These are phyloP conservation scores for Ceratina australensis DNA, from an alignment of 1,140 invertebrate genomes.

Conservation along the genomic window DNA sequence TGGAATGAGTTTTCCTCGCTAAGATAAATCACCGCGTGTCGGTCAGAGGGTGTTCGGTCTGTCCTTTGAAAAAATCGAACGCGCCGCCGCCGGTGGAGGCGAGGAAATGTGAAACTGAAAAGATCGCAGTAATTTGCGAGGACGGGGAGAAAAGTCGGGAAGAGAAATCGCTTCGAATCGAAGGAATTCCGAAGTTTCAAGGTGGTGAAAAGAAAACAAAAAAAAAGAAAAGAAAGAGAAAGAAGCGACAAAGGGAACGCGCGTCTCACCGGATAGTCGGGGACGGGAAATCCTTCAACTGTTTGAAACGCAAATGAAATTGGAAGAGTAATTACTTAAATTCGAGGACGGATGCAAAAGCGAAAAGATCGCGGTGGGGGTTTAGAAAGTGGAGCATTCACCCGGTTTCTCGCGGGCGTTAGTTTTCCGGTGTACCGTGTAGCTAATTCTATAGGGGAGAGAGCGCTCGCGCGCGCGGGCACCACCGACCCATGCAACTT, in stretches of 20 bases:
- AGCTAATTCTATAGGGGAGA: not conserved
- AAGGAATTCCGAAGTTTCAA: not conserved
- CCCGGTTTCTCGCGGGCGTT: not conserved
- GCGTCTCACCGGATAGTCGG: not conserved
- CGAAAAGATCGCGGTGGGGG: not conserved
- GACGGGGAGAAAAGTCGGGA: not conserved
- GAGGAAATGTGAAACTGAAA: not conserved
- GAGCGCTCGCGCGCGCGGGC: not conserved
- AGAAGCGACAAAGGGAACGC: not conserved
- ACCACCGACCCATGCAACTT: not conserved
- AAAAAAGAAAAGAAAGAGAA: not conserved
- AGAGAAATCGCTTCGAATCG: not conserved
- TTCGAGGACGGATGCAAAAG: not conserved
- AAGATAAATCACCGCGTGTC: constrained; percentile 31
- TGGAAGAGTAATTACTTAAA: constrained; percentile 37
- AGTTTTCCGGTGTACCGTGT: not conserved
- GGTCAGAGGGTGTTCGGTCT: not conserved
- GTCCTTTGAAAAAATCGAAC: not conserved
- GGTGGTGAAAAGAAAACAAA: not conserved
- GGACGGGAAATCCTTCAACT: not conserved
- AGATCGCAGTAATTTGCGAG: constrained; percentile 23
- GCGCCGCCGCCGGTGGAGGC: not conserved
- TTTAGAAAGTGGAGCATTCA: not conserved
- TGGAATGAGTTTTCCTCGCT: constrained; percentile 19
- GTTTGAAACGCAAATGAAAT: constrained; percentile 37